A percentile compares a stretch with the other conserved stretches of the same genome.
Conservation (phyloP, 2,888 invertebrate genomes). For the Athalia circularis region DNA sequence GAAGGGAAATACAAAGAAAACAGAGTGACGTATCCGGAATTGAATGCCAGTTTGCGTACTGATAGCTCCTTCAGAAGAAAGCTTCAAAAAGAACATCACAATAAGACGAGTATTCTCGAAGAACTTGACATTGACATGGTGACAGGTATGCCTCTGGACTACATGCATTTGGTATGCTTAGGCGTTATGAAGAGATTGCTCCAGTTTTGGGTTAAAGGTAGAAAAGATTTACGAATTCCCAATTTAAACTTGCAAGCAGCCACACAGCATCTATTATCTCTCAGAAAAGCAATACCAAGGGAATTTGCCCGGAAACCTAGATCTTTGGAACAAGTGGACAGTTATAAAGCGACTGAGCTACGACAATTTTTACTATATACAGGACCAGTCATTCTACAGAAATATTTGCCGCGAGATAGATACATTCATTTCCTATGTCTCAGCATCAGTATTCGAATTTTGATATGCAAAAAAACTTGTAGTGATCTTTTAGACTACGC, state of each 20-base stretch:
- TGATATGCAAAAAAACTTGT: not conserved
- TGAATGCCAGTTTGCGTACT: not conserved
- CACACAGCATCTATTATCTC: not conserved
- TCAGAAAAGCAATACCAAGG: not conserved
- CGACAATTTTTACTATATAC: constrained; percentile 10
- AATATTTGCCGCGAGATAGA: not conserved
- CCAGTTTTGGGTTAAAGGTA: not conserved
- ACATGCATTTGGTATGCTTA: constrained; percentile 4
- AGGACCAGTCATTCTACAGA: not conserved
- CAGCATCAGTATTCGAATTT: not conserved
- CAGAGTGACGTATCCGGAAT: not conserved
- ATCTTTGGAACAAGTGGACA: not conserved
- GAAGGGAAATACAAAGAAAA: not conserved
- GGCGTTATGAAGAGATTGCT: not conserved
- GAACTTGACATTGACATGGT: not conserved
- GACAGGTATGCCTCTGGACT: not conserved
- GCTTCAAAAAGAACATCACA: not conserved
- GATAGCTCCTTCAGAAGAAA: not conserved
- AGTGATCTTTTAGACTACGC: not conserved
- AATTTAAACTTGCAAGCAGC: not conserved
- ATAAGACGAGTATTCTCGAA: not conserved
- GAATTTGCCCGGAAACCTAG: not conserved
- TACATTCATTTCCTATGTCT: constrained; percentile 1
- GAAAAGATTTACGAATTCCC: not conserved
- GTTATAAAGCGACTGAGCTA: constrained; percentile 3